Percentiles rank a stretch among this genome's conserved stretches.
Evolutionary conservation across 2,888 invertebrate genomes (phyloP).

Genomic region (Sphecodes monilicornis): DNA sequence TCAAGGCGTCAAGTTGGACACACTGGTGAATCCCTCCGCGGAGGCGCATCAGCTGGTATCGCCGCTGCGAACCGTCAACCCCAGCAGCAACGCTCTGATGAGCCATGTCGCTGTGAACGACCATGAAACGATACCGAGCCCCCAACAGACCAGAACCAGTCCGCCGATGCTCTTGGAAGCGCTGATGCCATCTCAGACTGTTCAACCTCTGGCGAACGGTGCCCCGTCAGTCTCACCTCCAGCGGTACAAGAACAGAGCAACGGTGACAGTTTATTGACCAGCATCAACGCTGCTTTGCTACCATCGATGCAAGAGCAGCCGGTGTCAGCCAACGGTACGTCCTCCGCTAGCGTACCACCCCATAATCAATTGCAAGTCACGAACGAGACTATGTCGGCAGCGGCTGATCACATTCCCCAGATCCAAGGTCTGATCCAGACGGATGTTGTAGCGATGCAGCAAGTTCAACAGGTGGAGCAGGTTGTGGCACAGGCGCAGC

Average conservation of each 20-base stretch:
- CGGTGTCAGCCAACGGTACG: constrained; percentile 73
- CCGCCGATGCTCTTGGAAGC: constrained; percentile 89
- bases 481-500: constrained; percentile 82
- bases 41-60: constrained; percentile 85
- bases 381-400: constrained; percentile 68
- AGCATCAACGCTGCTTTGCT: constrained; percentile 80
- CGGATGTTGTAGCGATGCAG: constrained; percentile 80
- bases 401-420: constrained; percentile 75
- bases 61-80: constrained; percentile 78
- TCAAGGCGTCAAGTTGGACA: constrained; percentile 70
- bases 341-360: constrained; percentile 70
- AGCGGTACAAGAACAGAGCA: constrained; percentile 70
- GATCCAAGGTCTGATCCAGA: constrained; percentile 77
- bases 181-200: constrained; percentile 71
- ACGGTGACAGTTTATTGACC: constrained; percentile 77
- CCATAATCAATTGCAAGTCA: constrained; percentile 75
- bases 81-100: constrained; percentile 83
- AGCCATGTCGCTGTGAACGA: constrained; percentile 84
- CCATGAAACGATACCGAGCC: constrained; percentile 77
- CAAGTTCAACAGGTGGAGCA: constrained; percentile 82
- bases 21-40: constrained; percentile 86
- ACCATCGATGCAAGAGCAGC: constrained; percentile 79
- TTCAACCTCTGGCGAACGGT: constrained; percentile 50
- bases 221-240: constrained; percentile 57
- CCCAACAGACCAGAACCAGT: constrained; percentile 85